These are phyloP conservation scores for Nasonovia ribisnigri DNA, from an alignment of 2,888 invertebrate genomes.

Conservation along the genomic window DNA sequence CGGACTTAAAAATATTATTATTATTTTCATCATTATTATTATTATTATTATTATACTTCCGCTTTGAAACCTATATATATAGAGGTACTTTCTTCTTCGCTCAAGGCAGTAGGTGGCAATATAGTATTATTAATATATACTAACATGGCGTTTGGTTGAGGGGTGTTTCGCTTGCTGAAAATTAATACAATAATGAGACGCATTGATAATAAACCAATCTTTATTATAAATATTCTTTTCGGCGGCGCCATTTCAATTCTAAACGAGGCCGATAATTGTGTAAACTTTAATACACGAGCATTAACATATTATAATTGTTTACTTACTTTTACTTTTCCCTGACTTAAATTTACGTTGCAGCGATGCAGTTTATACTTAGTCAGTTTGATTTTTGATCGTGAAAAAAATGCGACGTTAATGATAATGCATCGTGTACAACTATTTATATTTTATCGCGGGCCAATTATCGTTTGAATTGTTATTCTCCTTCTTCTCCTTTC, in stretches of 20 bases:
- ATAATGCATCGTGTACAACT: neutral
- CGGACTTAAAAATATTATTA: neutral
- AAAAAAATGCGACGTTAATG: neutral
- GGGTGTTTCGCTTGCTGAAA: slow-evolving; percentile 58
- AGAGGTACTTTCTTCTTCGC: neutral
- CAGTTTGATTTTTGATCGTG: neutral
- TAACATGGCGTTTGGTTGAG: slow-evolving; percentile 62
- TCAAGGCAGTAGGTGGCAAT: neutral
- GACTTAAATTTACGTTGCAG: neutral
- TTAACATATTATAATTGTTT: neutral
- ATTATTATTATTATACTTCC: slow-evolving; percentile 1
- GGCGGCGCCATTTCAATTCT: neutral
- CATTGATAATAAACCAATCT: neutral
- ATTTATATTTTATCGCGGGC: neutral
- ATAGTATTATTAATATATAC: neutral
- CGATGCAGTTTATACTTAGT: neutral
- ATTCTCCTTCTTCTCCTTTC: neutral
- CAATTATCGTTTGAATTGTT: neutral
- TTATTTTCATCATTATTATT: neutral
- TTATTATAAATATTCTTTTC: neutral
- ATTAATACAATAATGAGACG: neutral
- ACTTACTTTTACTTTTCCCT: neutral
- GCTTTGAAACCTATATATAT: neutral
- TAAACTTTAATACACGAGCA: neutral
- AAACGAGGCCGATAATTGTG: neutral